Base-by-base conservation (phyloP, 2,888 invertebrate genomes). In the Uropetala carovei region DNA sequence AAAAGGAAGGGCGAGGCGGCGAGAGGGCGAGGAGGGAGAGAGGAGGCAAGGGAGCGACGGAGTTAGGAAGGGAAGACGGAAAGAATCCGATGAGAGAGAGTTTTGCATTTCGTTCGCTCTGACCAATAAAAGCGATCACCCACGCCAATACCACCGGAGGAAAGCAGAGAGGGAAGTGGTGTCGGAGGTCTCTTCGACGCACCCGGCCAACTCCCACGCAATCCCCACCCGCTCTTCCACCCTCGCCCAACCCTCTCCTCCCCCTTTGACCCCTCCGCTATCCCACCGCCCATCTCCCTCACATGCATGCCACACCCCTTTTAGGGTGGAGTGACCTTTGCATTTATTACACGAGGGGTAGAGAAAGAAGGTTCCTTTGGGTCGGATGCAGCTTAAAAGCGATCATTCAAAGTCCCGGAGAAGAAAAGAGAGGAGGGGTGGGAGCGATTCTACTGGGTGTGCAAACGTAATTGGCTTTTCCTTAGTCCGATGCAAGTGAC, bases 261-360 rank as follows among this genome's bases (percentile, higher is more conserved):
- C 30, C 43, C 43, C 43, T 43, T 5, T 82, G 82, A 16, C 27
- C 11, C 64, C 64, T 64, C n/a, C 43, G 30, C 82, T 4, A 18
- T 22, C 75, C 75, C 75, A 75, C 5, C 43, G 5, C 43, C 43
- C 43, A 5, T 43, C 43, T 43, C 75, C 14, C 75, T 10, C 75
- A 75, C 75, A 75, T 75, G n/a, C 64, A 7, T 7, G 64, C n/a
- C 64, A n/a, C 64, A 64, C 64, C 64, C 64, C 75, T 27, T 16
- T 11, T 43, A 27, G 82, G 82, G 82, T 18, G 82, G 82, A n/a
- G 82, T 43, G 30, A 75, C 82, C 82, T 82, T 18, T 30, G 82
- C 27, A 82, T 82, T 10, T 30, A 82, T 82, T 82, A 82, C n/a
- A 3, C 14, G 16, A 13, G 82, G 5, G 75, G 13, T 5, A n/a